phyloP scores from a whole-genome alignment of 2,113 vertebrate genomes.

The Rutilus rutilus region DNA sequence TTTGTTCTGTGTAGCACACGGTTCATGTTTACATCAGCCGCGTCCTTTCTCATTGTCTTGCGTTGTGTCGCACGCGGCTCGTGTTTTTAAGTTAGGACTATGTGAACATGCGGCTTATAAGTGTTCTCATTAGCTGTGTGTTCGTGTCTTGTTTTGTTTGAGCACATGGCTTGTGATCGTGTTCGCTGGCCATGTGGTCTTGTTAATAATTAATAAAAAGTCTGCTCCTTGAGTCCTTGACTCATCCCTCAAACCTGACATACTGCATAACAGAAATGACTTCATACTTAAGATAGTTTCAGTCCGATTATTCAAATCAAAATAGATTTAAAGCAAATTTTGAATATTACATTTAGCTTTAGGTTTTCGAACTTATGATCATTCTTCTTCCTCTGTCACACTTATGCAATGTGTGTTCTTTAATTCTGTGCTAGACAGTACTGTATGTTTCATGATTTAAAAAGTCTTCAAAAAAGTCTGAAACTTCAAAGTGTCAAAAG shows the following conservation, averaged over 20 bases:
- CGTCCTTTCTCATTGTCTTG: no score
- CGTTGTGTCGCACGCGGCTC: no score
- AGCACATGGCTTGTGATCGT: no score
- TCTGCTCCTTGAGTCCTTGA: no score
- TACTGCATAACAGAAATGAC: neutral
- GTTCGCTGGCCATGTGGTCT: no score
- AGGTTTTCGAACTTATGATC: neutral
- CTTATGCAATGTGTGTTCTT: neutral
- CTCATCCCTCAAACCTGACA: neutral
- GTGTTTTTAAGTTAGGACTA: no score
- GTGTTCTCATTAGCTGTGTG: no score
- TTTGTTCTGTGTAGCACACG: no score
- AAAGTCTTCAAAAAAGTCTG: neutral
- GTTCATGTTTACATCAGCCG: no score
- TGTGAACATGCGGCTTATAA: no score
- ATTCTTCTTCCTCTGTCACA: neutral
- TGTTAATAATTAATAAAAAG: no score
- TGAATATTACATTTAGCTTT: neutral
- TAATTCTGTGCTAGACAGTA: neutral
- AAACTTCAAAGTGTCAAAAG: constrained; percentile 12
- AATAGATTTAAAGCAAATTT: neutral
- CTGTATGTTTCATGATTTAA: neutral
- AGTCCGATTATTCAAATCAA: neutral
- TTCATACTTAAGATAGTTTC: neutral
- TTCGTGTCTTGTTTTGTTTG: no score